Base-by-base conservation (phyloP, 1,140 invertebrate genomes). In the Stegodyphus mimosarum region DNA sequence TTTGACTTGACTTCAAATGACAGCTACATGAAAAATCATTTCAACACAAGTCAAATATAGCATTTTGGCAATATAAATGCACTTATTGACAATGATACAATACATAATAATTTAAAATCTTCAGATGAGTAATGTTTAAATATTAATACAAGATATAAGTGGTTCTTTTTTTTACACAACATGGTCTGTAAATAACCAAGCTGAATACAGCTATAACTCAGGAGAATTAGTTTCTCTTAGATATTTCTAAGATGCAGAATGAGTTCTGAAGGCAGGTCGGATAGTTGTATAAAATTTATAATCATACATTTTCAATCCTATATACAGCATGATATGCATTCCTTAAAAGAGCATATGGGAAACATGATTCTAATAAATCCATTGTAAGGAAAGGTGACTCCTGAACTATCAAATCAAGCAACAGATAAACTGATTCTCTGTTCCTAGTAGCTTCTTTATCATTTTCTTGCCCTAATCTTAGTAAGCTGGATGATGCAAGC, bases 361-460 rank as follows among this genome's bases (percentile, higher is more conserved):
- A 99, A 90, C 98, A 99, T 5, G 97, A 98, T 90, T 99, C 98
- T 78, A 99, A 90, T 71, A 99, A 92, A 92, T 99, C 98, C 97
- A 99, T 99, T 0, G 98, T 99, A 6, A 99, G 92, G 90, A 98
- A 99, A 9, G 97, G 97, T 6, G 97, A 98, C 91, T 99, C 97
- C 91, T 99, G 97, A 50, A 99, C 97, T 91, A 99, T 98, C 91
- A 93, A 94, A 91, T 99, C 97, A 6, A 99, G 92, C 51, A 99
- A 92, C 67, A 99, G 93, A 91, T 99, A 99, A 49, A 99, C 96
- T 5, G 97, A 98, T 91, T 99, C 98, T 81, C 98, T 92, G 90
- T 99, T 98, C 89, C 94, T 95, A 2, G 96, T 97, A 0, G 94
- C 94, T 89, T 99, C 98, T 90, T 97, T 98, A 88, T 99, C 97